Evolutionary conservation across 2,888 invertebrate genomes (phyloP).

Genomic region (Polydrusus cervinus): DNA sequence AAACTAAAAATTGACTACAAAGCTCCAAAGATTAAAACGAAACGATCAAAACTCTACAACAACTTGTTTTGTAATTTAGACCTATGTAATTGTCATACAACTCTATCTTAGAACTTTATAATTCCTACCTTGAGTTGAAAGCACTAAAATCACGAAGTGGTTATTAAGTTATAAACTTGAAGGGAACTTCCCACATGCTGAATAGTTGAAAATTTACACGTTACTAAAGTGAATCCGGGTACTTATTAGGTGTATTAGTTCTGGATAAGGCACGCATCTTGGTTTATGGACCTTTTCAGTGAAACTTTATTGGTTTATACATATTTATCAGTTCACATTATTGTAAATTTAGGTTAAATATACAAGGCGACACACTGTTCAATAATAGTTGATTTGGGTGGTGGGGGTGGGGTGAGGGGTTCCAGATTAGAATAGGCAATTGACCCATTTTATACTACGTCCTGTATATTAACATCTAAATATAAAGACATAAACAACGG

Average conservation of each 20-base stretch:
- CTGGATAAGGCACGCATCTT: slow-evolving; percentile 3
- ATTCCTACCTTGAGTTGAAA: slow-evolving; percentile 7
- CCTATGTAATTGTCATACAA: neutral
- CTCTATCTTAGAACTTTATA: slow-evolving; percentile 11
- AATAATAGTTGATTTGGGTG: too few relatives aligned
- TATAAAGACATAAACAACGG: too few relatives aligned
- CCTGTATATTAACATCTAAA: too few relatives aligned
- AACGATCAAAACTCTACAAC: neutral
- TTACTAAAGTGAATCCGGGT: slow-evolving; percentile 13
- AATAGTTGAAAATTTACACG: slow-evolving; percentile 23
- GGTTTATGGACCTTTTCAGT: neutral
- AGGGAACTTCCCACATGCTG: slow-evolving; percentile 15
- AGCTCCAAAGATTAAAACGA: too few relatives aligned
- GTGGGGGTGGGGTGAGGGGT: too few relatives aligned
- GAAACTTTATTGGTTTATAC: slow-evolving; percentile 15
- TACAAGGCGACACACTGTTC: too few relatives aligned
- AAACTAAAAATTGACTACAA: too few relatives aligned
- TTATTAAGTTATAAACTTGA: slow-evolving; percentile 18
- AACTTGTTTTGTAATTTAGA: neutral
- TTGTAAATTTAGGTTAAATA: neutral
- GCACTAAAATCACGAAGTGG: slow-evolving; percentile 19
- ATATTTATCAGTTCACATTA: neutral
- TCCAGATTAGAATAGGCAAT: too few relatives aligned
- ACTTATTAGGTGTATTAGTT: slow-evolving; percentile 15
- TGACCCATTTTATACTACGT: too few relatives aligned